phyloP scores from a whole-genome alignment of 2,888 invertebrate species.

The Arrhopalites spinosus region DNA sequence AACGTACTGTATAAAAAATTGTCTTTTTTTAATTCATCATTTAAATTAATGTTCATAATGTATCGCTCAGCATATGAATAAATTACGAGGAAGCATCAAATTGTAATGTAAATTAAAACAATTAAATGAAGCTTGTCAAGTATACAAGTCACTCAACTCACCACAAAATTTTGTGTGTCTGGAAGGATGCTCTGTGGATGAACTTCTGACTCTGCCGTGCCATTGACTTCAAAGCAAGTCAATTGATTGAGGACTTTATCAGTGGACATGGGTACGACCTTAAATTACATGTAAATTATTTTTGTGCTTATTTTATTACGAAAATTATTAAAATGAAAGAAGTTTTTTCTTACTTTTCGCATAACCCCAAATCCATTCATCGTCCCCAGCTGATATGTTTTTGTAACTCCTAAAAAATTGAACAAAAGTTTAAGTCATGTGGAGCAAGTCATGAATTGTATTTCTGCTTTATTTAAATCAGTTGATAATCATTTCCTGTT shows the following conservation, averaged over 20 bases:
- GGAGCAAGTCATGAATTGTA: not conserved
- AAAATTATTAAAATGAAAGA: too few relatives aligned
- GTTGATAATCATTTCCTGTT: too few relatives aligned
- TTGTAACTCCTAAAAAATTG: constrained; percentile 72
- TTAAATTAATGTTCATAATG: not conserved
- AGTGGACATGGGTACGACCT: constrained; percentile 85
- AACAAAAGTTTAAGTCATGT: too few relatives aligned
- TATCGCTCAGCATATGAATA: too few relatives aligned
- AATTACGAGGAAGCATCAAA: too few relatives aligned
- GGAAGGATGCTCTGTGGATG: constrained; percentile 80
- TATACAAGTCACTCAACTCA: constrained; percentile 55
- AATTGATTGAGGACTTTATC: constrained; percentile 71
- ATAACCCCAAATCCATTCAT: constrained; percentile 75
- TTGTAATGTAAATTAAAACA: too few relatives aligned
- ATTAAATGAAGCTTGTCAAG: not conserved
- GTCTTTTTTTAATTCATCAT: not conserved
- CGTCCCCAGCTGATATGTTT: constrained; percentile 79
- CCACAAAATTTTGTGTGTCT: constrained; percentile 75
- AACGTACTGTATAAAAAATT: constrained; percentile 58
- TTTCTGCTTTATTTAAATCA: not conserved
- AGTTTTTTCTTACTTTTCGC: too few relatives aligned
- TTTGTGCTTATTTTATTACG: too few relatives aligned
- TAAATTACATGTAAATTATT: too few relatives aligned
- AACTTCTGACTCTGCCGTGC: constrained; percentile 67
- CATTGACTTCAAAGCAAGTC: constrained; percentile 84